Percentiles rank a stretch among this genome's conserved stretches.
Conservation (phyloP, 2,797 vertebrate genomes). For the Cossypha polioptera region DNA sequence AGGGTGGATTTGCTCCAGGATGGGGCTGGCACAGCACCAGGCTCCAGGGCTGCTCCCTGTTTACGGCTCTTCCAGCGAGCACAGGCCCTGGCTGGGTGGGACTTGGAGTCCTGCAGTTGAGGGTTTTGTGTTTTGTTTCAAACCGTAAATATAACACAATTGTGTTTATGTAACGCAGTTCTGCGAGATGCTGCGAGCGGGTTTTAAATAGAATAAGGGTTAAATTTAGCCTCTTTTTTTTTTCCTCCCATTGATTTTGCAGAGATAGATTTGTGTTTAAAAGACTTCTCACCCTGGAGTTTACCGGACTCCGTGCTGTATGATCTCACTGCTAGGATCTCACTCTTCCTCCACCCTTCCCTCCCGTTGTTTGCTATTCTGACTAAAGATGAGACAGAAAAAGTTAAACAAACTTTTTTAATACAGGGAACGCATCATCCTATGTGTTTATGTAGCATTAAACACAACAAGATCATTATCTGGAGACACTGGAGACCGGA, state of each 20-base stretch:
- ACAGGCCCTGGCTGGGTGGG: background rate
- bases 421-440: conserved; percentile 35
- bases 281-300: conserved; percentile 57
- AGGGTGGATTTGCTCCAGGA: background rate
- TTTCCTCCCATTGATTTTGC: conserved; percentile 29
- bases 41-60: background rate
- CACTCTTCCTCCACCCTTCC: conserved; percentile 57
- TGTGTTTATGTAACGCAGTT: conserved; percentile 2
- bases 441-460: conserved; percentile 50
- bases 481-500: conserved; percentile 46
- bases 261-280: conserved; percentile 43
- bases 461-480: conserved; percentile 65
- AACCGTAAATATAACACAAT: conserved; percentile 46
- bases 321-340: conserved; percentile 56
- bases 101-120: background rate
- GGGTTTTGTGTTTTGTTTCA: conserved; percentile 13
- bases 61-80: rapidly evolving
- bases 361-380: conserved; percentile 54
- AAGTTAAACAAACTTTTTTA: conserved; percentile 58
- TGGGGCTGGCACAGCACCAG: background rate
- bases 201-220: conserved; percentile 56
- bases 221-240: conserved; percentile 48
- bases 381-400: conserved; percentile 39
- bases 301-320: background rate
- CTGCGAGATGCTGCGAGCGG: background rate